phyloP scores from a whole-genome alignment of 2,888 invertebrate species.

The Mythimna pallens region DNA sequence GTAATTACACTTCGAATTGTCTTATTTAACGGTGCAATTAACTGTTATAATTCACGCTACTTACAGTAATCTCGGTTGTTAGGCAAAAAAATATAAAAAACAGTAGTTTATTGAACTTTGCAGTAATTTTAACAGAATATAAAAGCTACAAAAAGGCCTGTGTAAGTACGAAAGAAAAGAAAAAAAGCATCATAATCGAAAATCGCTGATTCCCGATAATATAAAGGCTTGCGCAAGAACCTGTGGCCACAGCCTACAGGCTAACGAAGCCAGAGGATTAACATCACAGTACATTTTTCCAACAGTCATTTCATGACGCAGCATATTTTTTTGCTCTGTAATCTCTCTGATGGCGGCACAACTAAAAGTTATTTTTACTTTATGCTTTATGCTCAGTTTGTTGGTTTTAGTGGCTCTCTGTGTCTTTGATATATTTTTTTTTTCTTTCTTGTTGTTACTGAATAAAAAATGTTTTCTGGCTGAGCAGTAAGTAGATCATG shows the following conservation, averaged over 20 bases:
- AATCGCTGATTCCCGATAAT: constrained; percentile 59
- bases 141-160: constrained; percentile 19
- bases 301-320: constrained; percentile 60
- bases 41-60: constrained; percentile 23
- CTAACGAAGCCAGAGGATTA: constrained; percentile 68
- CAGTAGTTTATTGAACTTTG: constrained; percentile 30
- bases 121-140: background rate
- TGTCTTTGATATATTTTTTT: constrained; percentile 52
- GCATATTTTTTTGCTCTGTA: constrained; percentile 63
- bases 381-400: constrained; percentile 49
- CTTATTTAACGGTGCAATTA: constrained; percentile 31
- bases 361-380: constrained; percentile 65
- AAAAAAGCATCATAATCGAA: constrained; percentile 42
- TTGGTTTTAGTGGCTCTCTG: constrained; percentile 44
- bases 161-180: background rate
- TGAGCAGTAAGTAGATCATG: constrained; percentile 25
- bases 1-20: constrained; percentile 15
- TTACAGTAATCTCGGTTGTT: constrained; percentile 18
- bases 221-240: constrained; percentile 38
- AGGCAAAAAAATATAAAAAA: constrained; percentile 22
- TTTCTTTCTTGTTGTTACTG: constrained; percentile 34
- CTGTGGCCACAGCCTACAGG: constrained; percentile 18
- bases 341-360: constrained; percentile 75
- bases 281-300: constrained; percentile 54
- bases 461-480: constrained; percentile 42